A percentile compares a stretch with the other conserved stretches of the same genome.
Conservation (phyloP, 2,113 vertebrate species). For the Aptenodytes patagonicus region DNA sequence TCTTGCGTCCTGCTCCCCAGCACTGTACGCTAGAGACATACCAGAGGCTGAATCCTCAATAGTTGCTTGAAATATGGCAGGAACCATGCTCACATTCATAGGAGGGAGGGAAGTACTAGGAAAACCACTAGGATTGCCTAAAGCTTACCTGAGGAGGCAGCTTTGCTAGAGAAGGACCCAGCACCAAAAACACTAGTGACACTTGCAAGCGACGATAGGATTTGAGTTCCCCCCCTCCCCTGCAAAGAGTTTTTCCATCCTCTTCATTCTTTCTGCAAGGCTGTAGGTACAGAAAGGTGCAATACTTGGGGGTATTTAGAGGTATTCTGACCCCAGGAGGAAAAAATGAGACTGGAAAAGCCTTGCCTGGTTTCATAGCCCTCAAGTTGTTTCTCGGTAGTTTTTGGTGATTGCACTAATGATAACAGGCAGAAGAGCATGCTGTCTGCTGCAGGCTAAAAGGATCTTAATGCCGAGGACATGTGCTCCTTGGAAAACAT, state of each 20-base stretch:
- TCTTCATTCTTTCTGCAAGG: background rate
- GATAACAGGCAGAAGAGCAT: background rate
- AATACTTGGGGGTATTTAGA: background rate
- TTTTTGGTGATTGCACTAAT: background rate
- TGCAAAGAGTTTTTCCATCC: background rate
- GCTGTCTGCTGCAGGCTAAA: background rate
- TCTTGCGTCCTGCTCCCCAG: background rate
- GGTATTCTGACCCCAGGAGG: background rate
- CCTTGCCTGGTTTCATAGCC: background rate
- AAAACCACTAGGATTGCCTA: background rate
- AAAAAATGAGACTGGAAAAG: background rate
- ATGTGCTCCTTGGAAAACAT: background rate
- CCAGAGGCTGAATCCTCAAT: background rate
- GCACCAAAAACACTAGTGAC: background rate
- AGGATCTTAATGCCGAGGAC: background rate
- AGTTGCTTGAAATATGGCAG: background rate
- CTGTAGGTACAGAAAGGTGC: conserved; percentile 32
- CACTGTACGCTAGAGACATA: background rate
- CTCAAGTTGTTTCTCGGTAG: background rate
- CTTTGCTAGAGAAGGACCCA: background rate
- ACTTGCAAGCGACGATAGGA: background rate
- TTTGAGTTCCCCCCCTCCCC: background rate
- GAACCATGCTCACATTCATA: background rate
- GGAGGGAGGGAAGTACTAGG: background rate
- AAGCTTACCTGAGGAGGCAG: background rate